Percentiles rank a stretch among this genome's conserved stretches.
Conservation (phyloP, 2,888 invertebrate species). For the Heliothis peltigera region DNA sequence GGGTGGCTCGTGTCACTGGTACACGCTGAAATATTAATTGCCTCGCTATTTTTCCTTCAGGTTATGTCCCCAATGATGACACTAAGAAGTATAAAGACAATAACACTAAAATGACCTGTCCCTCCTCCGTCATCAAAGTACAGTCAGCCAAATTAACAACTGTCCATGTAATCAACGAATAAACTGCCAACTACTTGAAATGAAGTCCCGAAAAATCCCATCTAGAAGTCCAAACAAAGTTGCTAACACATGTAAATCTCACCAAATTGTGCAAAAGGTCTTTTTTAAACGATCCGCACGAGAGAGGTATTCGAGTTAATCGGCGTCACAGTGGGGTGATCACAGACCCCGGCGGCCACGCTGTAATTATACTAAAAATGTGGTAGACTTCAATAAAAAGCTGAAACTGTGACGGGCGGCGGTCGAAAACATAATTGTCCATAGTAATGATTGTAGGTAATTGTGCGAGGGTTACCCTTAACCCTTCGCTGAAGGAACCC, state of each 20-base stretch:
- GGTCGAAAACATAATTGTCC: conserved; percentile 86
- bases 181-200: conserved; percentile 49
- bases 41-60: conserved; percentile 17
- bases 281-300: conserved; percentile 66
- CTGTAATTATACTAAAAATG: conserved; percentile 88
- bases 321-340: conserved; percentile 73
- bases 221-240: conserved; percentile 58
- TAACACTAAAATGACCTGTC: conserved; percentile 27
- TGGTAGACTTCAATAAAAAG: conserved; percentile 84
- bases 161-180: conserved; percentile 43
- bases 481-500: conserved; percentile 82
- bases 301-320: conserved; percentile 65
- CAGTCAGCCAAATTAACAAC: conserved; percentile 50
- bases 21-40: conserved; percentile 48
- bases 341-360: conserved; percentile 66
- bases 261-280: conserved; percentile 62
- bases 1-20: conserved; percentile 47
- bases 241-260: conserved; percentile 65
- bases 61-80: conserved; percentile 4
- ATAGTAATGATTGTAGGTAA: conserved; percentile 89
- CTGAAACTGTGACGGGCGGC: conserved; percentile 82
- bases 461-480: conserved; percentile 83
- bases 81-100: background rate
- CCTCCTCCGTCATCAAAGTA: conserved; percentile 42
- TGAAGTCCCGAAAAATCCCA: conserved; percentile 57